Conservation (phyloP, 2,113 vertebrate genomes). For the Struthio camelus region DNA sequence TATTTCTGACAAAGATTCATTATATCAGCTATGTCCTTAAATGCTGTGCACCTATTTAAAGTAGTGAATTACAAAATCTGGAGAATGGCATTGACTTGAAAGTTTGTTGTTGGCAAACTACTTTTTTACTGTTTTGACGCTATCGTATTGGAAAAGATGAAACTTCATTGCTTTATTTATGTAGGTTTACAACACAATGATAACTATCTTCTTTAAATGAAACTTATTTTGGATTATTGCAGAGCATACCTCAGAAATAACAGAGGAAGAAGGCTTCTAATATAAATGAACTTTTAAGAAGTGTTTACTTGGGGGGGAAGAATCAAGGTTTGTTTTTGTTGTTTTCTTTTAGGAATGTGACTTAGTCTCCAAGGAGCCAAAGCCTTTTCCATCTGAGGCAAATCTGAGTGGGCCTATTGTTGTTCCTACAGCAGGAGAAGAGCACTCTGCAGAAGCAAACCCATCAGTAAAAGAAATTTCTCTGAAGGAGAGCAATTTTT, state of each 20-base stretch:
- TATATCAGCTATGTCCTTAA: too few relatives aligned
- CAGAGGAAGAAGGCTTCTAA: not conserved
- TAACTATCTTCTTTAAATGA: too few relatives aligned
- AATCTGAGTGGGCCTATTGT: conserved; percentile 80
- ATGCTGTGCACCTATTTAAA: not conserved
- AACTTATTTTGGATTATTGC: not conserved
- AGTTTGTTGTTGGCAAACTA: not conserved
- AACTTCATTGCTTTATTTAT: not conserved
- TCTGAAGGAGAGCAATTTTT: conserved; percentile 49
- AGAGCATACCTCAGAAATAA: not conserved
- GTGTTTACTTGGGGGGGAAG: not conserved
- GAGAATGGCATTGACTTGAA: not conserved
- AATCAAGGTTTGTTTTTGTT: not conserved
- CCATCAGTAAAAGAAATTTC: conserved; percentile 43
- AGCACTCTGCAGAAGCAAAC: conserved; percentile 54
- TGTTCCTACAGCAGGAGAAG: conserved; percentile 86
- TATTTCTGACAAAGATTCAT: not conserved
- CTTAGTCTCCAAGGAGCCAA: conserved; percentile 81
- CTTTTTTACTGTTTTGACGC: not conserved
- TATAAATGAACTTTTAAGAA: not conserved
- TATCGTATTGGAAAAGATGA: not conserved
- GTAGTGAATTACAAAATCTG: not conserved
- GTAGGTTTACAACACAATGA: not conserved
- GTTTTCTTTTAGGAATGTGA: conserved; percentile 79
- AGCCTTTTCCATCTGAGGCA: conserved; percentile 71